Evolutionary conservation across 2,113 vertebrate species (phyloP), one percentile per base, ranked within the genome.

Genomic region (Oceanites oceanicus): DNA sequence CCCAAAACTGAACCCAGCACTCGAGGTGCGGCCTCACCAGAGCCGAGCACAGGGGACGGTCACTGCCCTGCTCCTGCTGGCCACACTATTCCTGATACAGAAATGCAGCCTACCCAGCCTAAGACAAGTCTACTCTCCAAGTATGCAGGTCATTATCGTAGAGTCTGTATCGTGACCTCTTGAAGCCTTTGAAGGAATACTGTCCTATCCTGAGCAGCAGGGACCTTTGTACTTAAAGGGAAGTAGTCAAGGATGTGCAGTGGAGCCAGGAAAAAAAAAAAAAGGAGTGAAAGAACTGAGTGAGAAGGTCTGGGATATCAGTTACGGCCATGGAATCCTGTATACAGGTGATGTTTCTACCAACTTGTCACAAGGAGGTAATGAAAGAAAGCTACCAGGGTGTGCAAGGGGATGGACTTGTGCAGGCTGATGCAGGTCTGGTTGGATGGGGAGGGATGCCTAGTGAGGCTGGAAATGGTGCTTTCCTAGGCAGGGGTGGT

Each of bases 201-300:
- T n/a, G 61, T 38, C 18, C 81, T 21, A 6, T 22, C 32, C 55
- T 34, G 73, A 52, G 84, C 62, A 30, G 36, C 55, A 38, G 56
- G 44, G n/a, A 58, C 27, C 21, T 62, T 23, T 63, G 65, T 30
- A 20, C n/a, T 65, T 29, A 2, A 40, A n/a, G 53, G 55, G 7
- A 23, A 5, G 19, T 4, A 3, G 26, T 9, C 1, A 0, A 5
- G 19, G 45, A 10, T 13, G 23, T 40, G 68, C 34, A 13, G 17
- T 18, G 15, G 65, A 52, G 36, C 19, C 21, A 42, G 61, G 38
- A 13, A 44, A 58, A 50, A 20, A 19, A 50, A 56, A 50, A 20
- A 63, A 61, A 62, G 14, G 21, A 59, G 58, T 34, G 23, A 23
- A 53, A 68, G 26, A 87, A 42, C 2, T 23, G 59, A 18, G 44